Conservation (phyloP, 2,797 vertebrate genomes). For the Falco rusticolus region DNA sequence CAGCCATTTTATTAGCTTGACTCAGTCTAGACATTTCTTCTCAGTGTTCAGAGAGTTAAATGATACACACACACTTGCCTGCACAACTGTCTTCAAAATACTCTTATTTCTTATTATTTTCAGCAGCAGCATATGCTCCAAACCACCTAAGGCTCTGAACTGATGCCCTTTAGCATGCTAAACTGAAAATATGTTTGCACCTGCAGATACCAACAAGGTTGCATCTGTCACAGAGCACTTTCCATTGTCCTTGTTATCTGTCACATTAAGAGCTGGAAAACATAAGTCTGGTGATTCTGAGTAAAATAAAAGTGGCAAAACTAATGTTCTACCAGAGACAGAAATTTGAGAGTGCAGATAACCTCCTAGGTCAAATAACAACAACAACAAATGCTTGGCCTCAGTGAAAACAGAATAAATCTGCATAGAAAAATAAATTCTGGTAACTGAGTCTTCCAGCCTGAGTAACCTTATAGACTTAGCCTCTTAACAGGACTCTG, state of each 20-base stretch:
- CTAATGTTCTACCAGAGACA: not conserved
- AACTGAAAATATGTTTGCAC: conserved; percentile 40
- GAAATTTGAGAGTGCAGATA: not conserved
- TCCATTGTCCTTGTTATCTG: conserved; percentile 33
- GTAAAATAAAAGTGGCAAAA: not conserved
- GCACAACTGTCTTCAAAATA: not conserved
- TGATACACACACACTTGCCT: not conserved
- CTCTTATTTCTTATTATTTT: conserved; percentile 17
- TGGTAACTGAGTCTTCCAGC: not conserved
- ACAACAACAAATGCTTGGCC: not conserved
- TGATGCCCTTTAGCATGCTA: not conserved
- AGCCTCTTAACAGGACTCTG: not conserved
- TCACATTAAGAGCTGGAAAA: not conserved
- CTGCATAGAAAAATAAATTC: not conserved
- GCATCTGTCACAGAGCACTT: not conserved
- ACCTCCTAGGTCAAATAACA: conserved; percentile 11
- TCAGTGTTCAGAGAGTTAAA: not conserved
- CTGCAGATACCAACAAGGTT: conserved; percentile 1
- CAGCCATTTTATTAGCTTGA: not conserved
- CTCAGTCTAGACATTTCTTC: not conserved
- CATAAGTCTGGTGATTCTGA: not conserved
- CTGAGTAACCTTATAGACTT: not conserved
- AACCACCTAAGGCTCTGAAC: not conserved
- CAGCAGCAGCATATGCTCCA: conserved; percentile 1
- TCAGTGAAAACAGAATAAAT: not conserved